Conservation (phyloP, 1,140 invertebrate species). For the Chelonus insularis region DNA sequence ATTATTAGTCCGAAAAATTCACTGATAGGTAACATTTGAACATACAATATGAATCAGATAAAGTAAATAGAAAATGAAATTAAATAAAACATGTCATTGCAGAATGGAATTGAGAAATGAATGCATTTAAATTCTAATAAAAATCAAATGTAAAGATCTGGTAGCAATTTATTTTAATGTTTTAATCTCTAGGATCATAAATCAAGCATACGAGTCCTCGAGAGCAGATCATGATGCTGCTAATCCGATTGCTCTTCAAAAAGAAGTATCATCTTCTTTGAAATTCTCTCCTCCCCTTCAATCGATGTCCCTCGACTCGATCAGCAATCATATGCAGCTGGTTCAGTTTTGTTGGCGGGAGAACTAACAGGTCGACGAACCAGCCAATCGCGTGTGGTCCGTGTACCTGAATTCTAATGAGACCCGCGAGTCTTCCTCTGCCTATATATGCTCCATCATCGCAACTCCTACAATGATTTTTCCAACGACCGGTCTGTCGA, state of each 20-base stretch:
- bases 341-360: conserved; percentile 24
- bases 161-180: background rate
- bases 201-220: background rate
- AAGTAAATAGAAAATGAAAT: too few relatives aligned
- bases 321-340: background rate
- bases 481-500: conserved; percentile 38
- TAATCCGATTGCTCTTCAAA: conserved; percentile 3
- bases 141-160: too few relatives aligned
- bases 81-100: too few relatives aligned
- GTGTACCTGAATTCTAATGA: conserved; percentile 58
- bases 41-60: too few relatives aligned
- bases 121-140: too few relatives aligned
- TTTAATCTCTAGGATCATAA: background rate
- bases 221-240: background rate
- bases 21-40: too few relatives aligned
- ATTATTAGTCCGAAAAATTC: too few relatives aligned
- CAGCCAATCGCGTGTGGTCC: conserved; percentile 50
- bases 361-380: conserved; percentile 54
- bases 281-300: background rate
- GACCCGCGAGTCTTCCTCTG: conserved; percentile 38
- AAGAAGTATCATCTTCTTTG: background rate
- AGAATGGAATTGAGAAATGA: too few relatives aligned
- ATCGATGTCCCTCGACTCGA: background rate
- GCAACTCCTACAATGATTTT: conserved; percentile 48
- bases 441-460: conserved; percentile 53